Base-by-base conservation (phyloP, 2,888 invertebrate genomes). In the Dioctria linearis region DNA sequence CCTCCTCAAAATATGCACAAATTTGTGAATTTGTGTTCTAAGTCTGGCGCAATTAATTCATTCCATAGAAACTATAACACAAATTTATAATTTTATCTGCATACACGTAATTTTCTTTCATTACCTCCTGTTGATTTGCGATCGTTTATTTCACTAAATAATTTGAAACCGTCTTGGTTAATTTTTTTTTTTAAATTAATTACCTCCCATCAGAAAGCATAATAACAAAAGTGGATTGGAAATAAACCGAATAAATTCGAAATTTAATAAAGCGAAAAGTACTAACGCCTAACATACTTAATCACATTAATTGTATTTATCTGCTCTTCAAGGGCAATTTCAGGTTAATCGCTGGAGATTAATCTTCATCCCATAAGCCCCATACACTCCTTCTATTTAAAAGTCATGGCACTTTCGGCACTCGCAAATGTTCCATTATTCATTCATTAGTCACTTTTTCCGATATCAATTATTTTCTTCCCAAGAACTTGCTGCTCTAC, bases 281-380 rank as follows among this genome's bases (percentile, higher is more conserved):
- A 25, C 25, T 49, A 51, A 51, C 25, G 69, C 11, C 69, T 43
- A 69, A 25, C 25, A 25, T 25, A 25, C 8, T 69, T 69, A 69
- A 69, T 69, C 69, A 69, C 49, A 51, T 51, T 69, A 69, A 69
- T 69, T 69, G 69, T 49, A 51, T 69, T 69, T 69, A 69, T 69
- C 54, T 54, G 6, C 2, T 6, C 2, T 6, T 61, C 51, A 37
- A 51, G 51, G 11, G 40, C 69, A 69, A 69, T 69, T 69, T 37
- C 69, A 69, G 69, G 69, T 69, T 69, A 69, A 69, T 49, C 51
- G 51, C 5, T 37, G n/a, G 11, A 49, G 51, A 69, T 69, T 69
- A 69, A 69, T 69, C 39, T 11, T 11, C 25, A 25, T 25, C 25
- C 25, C 25, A 25, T 25, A 25, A 25, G 25, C 25, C 4, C 54